Evolutionary conservation across 2,888 invertebrate genomes (phyloP), one percentile per base, ranked within the genome.

Genomic region (Malacosoma neustria): DNA sequence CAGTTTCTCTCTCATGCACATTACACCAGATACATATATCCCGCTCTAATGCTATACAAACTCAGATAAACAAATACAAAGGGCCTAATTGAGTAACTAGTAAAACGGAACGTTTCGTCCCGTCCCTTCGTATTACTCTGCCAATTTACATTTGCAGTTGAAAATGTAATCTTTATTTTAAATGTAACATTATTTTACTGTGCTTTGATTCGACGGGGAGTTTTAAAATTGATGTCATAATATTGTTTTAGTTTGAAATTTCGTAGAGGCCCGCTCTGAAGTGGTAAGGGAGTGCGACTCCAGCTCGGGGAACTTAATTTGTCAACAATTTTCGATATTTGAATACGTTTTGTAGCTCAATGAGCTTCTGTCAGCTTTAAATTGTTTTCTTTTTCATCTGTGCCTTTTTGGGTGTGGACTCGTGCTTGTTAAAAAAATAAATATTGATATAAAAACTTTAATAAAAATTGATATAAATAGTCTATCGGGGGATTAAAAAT

Each of bases 41-140:
- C 42, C 61, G 52, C 47, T 81, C 68, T 48, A 42, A 50, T 59
- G 66, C 76, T 82, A 75, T 75, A 81, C 77, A 82, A 85, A 85
- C 82, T 84, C 79, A 79, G 77, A 85, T 85, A 85, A 86, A 85
- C 84, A 87, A 84, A 86, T 77, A 86, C 86, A 86, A 85, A 86
- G 84, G 82, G 82, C 82, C 86, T 87, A 86, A 87, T 87, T 86
- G 86, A 86, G 85, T 87, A 85, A 86, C 82, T 84, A 85, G 85
- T 82, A 82, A 80, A 85, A 79, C 79, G 82, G 79, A 77, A 80
- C 74, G 72, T 73, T 75, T 71, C 67, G 72, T 72, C 61, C 70
- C 74, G 76, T 81, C 82, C 82, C 82, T 82, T 71, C 72, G 69
- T 60, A 52, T 64, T 60, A 54, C 64, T 54, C 54, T 46, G 57